Conservation (phyloP, 2,113 vertebrate species). For the Gymnogyps californianus region DNA sequence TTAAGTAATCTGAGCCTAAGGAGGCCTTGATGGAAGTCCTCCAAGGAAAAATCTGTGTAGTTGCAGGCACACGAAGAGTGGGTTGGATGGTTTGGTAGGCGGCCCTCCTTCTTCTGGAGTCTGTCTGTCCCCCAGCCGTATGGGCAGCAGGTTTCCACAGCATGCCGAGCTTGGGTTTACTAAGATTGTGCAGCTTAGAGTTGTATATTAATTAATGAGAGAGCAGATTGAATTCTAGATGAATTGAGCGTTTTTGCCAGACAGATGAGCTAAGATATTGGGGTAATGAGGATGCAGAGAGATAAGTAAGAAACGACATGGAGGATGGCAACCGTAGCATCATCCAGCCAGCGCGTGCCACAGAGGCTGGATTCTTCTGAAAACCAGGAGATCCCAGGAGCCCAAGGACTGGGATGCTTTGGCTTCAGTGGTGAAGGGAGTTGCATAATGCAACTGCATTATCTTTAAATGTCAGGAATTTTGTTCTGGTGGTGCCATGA, state of each 20-base stretch:
- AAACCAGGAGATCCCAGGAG: neutral
- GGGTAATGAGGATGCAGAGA: neutral
- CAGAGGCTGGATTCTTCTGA: neutral
- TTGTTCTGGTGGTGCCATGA: neutral
- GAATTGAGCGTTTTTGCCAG: neutral
- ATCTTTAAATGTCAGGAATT: neutral
- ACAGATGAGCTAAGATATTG: neutral
- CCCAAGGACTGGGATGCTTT: neutral
- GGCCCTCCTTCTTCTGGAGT: neutral
- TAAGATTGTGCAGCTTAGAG: neutral
- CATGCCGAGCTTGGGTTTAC: neutral
- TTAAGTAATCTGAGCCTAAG: neutral
- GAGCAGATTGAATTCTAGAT: neutral
- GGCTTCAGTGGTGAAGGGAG: neutral
- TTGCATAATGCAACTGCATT: neutral
- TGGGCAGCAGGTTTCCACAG: neutral
- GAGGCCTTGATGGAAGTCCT: neutral
- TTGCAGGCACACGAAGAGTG: neutral
- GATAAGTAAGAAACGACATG: neutral
- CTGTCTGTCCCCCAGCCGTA: neutral
- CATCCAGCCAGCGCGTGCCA: rapidly evolving
- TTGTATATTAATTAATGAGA: neutral
- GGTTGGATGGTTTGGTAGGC: neutral
- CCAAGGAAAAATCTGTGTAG: neutral
- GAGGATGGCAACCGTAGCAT: neutral